Evolutionary conservation across 1,140 invertebrate species (phyloP).

Genomic region (Atta texana): DNA sequence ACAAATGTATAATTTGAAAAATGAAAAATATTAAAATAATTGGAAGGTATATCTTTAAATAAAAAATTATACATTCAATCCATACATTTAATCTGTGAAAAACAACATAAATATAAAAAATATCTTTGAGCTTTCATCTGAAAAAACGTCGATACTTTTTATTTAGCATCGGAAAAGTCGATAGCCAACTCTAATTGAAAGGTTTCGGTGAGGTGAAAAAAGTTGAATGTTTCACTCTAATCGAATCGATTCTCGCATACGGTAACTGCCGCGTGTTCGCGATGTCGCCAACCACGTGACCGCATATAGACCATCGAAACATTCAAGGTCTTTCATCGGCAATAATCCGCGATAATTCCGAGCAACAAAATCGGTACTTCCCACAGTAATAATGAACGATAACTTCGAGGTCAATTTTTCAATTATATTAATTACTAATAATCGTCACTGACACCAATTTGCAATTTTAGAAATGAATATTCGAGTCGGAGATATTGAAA

Average conservation of each 20-base stretch:
- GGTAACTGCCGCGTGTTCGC: constrained; percentile 66
- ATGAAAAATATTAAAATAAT: background rate
- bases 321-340: constrained; percentile 66
- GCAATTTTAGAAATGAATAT: background rate
- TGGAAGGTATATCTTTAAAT: background rate
- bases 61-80: background rate
- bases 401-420: constrained; percentile 21
- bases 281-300: constrained; percentile 70
- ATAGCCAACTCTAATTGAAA: constrained; percentile 17
- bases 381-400: background rate
- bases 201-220: constrained; percentile 37
- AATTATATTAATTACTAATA: constrained; percentile 6
- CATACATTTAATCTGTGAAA: background rate
- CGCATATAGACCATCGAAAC: constrained; percentile 32
- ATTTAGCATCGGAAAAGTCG: background rate
- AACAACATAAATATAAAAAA: background rate
- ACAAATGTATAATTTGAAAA: background rate
- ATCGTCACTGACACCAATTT: background rate
- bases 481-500: no score
- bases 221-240: constrained; percentile 57
- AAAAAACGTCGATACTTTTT: constrained; percentile 30
- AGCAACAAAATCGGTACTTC: constrained; percentile 48
- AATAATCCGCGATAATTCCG: constrained; percentile 55
- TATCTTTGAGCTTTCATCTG: background rate
- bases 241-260: constrained; percentile 70